phyloP scores from a whole-genome alignment of 2,888 invertebrate genomes.

The Drosophila fungiperda region DNA sequence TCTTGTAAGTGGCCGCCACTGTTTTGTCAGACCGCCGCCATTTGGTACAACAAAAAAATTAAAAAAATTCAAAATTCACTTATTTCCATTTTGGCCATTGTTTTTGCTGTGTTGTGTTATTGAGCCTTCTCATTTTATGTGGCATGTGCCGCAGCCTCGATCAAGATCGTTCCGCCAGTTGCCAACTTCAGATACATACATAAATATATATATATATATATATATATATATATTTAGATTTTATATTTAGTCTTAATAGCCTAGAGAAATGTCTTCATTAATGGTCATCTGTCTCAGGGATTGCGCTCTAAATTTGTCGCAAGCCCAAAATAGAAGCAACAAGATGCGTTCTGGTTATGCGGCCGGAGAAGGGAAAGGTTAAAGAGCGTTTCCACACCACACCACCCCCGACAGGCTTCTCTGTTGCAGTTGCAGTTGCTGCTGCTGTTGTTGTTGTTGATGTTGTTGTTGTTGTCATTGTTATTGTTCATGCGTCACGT shows the following conservation, averaged over 20 bases:
- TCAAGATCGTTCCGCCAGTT: conserved; percentile 24
- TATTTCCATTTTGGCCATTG: conserved; percentile 20
- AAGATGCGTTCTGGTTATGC: not conserved
- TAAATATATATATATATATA: not conserved
- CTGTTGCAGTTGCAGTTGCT: not conserved
- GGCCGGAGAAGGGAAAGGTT: conserved; percentile 32
- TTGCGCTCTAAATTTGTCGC: conserved; percentile 48
- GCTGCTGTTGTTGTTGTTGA: conserved; percentile 24
- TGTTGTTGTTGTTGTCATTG: conserved; percentile 23
- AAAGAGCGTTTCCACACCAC: conserved; percentile 31
- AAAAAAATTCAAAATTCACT: conserved; percentile 1
- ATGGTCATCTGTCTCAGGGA: conserved; percentile 43
- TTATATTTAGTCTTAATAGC: conserved; percentile 35
- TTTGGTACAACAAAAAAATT: not conserved
- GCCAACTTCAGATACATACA: conserved; percentile 22
- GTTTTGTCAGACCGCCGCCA: conserved; percentile 29
- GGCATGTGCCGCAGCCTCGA: conserved; percentile 37
- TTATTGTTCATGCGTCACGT: conserved; percentile 49
- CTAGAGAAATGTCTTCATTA: conserved; percentile 43
- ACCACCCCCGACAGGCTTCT: not conserved
- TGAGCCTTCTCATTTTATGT: conserved; percentile 15
- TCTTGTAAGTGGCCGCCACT: conserved; percentile 61
- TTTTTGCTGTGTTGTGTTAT: conserved; percentile 8
- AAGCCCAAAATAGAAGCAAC: conserved; percentile 41
- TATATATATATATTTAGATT: not conserved